Evolutionary conservation across 2,888 invertebrate species (phyloP).

Genomic region (Enchytraeus crypticus): DNA sequence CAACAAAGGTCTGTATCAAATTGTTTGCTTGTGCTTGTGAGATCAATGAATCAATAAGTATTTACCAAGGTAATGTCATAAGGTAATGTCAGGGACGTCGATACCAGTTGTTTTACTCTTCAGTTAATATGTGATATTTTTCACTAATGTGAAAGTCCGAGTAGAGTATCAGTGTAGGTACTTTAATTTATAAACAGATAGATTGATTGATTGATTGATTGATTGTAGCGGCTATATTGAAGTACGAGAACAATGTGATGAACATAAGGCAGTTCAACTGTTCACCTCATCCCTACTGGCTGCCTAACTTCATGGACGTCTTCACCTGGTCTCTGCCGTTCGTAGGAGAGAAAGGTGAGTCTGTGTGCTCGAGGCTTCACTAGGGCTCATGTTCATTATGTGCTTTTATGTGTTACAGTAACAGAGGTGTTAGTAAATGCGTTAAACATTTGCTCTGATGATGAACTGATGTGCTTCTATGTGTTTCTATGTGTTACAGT

Average conservation of each 20-base stretch:
- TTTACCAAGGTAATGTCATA: no score
- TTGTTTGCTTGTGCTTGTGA: not conserved
- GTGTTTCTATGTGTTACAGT: no score
- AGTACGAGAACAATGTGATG: slow-evolving; percentile 99
- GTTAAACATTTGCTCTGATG: not conserved
- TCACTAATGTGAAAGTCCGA: no score
- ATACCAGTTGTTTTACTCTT: not conserved
- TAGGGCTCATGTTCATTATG: no score
- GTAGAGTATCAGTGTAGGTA: no score
- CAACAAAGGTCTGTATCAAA: slow-evolving; percentile 66
- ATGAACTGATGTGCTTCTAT: not conserved
- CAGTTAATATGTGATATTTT: not conserved
- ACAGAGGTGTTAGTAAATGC: no score
- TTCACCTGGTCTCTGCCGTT: slow-evolving; percentile 99
- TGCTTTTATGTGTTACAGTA: no score
- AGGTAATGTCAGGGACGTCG: no score
- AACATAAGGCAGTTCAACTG: slow-evolving; percentile 99
- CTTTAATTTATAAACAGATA: no score
- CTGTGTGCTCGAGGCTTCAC: not conserved
- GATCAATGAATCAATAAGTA: no score
- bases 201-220: no score
- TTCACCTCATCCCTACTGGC: slow-evolving; percentile 99
- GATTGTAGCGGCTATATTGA: slow-evolving; percentile 84
- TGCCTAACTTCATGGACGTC: slow-evolving; percentile 99
- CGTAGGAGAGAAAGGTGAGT: slow-evolving; percentile 89